A percentile compares a stretch with the other conserved stretches of the same genome.
phyloP scores from a whole-genome alignment of 2,113 vertebrate genomes.

The Catharus fuscescens region DNA sequence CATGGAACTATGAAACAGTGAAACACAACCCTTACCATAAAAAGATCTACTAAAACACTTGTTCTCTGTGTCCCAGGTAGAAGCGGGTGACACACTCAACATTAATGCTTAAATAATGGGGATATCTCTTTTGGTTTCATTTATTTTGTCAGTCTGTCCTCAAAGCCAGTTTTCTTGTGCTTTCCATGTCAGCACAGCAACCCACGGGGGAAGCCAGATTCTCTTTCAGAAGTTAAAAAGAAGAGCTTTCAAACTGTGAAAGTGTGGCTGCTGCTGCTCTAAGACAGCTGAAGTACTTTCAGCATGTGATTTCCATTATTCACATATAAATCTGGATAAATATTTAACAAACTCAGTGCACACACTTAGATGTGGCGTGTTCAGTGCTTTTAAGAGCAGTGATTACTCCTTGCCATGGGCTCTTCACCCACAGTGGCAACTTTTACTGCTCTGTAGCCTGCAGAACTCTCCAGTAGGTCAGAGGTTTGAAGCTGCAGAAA shows the following conservation, averaged over 20 bases:
- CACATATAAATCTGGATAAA: neutral
- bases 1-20: neutral
- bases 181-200: neutral
- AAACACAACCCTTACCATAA: neutral
- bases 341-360: constrained; percentile 8
- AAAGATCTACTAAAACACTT: neutral
- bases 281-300: neutral
- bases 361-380: neutral
- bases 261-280: neutral
- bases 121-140: neutral
- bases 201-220: neutral
- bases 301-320: neutral
- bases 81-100: neutral
- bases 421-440: neutral
- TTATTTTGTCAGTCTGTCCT: neutral
- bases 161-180: neutral
- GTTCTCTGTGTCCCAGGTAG: neutral
- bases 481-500: constrained; percentile 56
- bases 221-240: neutral
- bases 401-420: neutral
- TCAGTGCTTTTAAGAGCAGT: neutral
- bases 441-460: neutral
- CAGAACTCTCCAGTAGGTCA: neutral
- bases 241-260: rapidly evolving
- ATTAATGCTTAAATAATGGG: neutral